These are phyloP conservation scores for Lepidochrysops patricia DNA, from an alignment of 2,888 invertebrate genomes.

Conservation along the genomic window DNA sequence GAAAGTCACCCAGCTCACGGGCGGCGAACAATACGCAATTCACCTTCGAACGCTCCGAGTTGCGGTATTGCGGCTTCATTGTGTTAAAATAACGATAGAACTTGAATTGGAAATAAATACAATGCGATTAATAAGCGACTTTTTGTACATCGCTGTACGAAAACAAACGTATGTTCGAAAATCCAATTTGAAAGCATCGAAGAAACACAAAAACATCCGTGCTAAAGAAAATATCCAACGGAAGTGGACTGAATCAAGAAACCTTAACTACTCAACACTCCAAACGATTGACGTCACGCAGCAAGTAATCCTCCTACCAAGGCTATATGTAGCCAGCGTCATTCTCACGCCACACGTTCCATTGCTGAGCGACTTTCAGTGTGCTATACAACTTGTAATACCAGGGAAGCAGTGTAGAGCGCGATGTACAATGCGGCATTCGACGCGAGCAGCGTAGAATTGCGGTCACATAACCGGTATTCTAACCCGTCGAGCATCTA, in stretches of 20 bases:
- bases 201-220: conserved; percentile 40
- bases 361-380: conserved; percentile 36
- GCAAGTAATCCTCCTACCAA: conserved; percentile 57
- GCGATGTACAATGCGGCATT: conserved; percentile 29
- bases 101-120: conserved; percentile 56
- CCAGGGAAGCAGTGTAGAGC: conserved; percentile 42
- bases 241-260: conserved; percentile 66
- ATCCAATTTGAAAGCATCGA: neutral
- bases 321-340: conserved; percentile 20
- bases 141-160: conserved; percentile 27
- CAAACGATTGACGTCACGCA: conserved; percentile 71
- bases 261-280: conserved; percentile 68
- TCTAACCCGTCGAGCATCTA: too few species aligned
- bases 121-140: conserved; percentile 47
- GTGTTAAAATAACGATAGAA: conserved; percentile 69
- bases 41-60: conserved; percentile 71
- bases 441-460: conserved; percentile 51
- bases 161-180: neutral
- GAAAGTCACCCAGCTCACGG: conserved; percentile 63
- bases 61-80: conserved; percentile 74
- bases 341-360: conserved; percentile 30
- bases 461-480: conserved; percentile 75
- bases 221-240: conserved; percentile 48
- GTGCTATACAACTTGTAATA: conserved; percentile 23
- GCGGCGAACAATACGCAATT: conserved; percentile 73